Conservation (phyloP, 2,888 invertebrate genomes). For the Drepana falcataria region DNA sequence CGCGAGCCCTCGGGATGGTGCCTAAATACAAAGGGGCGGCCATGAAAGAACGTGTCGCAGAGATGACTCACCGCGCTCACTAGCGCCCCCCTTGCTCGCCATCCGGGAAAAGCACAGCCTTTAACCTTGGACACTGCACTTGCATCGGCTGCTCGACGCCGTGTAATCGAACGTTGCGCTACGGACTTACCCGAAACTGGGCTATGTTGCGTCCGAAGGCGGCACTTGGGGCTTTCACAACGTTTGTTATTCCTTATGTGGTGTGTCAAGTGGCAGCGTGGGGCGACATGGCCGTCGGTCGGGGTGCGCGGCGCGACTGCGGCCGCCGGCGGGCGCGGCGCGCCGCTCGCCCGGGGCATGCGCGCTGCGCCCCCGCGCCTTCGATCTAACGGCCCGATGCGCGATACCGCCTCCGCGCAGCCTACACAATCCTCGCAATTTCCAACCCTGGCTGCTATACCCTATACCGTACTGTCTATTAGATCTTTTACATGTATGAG, state of each 20-base stretch:
- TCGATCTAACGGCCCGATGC: slow-evolving; percentile 69
- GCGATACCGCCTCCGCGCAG: slow-evolving; percentile 55
- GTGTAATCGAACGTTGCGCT: slow-evolving; percentile 27
- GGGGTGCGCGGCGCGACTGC: slow-evolving; percentile 69
- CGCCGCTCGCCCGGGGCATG: slow-evolving; percentile 49
- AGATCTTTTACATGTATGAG: slow-evolving; percentile 7
- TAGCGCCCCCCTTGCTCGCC: slow-evolving; percentile 57
- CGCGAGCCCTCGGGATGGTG: slow-evolving; percentile 33
- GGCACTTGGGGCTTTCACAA: slow-evolving; percentile 40
- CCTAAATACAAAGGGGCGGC: slow-evolving; percentile 59
- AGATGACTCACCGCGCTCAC: slow-evolving; percentile 71
- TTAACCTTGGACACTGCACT: slow-evolving; percentile 52
- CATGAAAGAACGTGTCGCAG: slow-evolving; percentile 73
- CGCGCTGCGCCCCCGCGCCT: slow-evolving; percentile 51
- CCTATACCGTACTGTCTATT: slow-evolving; percentile 39
- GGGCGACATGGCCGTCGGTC: slow-evolving; percentile 67
- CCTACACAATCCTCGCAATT: slow-evolving; percentile 55
- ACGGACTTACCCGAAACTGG: slow-evolving; percentile 64
- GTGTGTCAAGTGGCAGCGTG: slow-evolving; percentile 67
- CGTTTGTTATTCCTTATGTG: slow-evolving; percentile 51
- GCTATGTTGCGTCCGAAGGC: slow-evolving; percentile 42
- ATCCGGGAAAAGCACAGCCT: slow-evolving; percentile 48
- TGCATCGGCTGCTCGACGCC: slow-evolving; percentile 18
- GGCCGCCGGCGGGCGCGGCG: slow-evolving; percentile 51
- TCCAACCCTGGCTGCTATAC: slow-evolving; percentile 35